phyloP scores from a whole-genome alignment of 2,888 invertebrate species.

The Phyto melanocephala region DNA sequence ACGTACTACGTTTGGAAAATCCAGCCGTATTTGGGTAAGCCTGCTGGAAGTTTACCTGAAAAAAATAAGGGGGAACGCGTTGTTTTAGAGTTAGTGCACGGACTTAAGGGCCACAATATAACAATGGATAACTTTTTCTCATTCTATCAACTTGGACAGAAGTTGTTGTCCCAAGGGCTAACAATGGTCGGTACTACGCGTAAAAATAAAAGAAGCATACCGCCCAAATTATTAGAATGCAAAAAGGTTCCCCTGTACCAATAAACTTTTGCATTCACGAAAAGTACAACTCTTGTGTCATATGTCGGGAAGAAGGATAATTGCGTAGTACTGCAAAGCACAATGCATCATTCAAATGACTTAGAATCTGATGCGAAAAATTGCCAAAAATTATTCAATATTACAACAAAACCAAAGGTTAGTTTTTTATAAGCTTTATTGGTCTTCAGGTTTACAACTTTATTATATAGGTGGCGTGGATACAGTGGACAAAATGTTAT shows the following conservation, averaged over 20 bases:
- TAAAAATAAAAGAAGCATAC: background rate
- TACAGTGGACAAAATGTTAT: background rate
- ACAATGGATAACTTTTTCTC: conserved; percentile 2
- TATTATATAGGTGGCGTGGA: background rate
- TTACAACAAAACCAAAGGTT: background rate
- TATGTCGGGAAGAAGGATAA: background rate
- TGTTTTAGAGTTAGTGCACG: too few species aligned
- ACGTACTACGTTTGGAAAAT: background rate
- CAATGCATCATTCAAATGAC: background rate
- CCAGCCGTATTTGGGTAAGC: background rate
- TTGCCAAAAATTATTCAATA: conserved; percentile 9
- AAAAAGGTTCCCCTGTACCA: background rate
- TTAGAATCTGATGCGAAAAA: background rate
- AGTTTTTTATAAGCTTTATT: background rate
- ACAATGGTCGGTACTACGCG: conserved; percentile 1
- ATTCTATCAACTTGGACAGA: background rate
- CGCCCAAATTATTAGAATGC: background rate
- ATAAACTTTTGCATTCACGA: background rate
- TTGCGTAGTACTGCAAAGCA: background rate
- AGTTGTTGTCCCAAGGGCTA: background rate
- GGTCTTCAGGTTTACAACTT: background rate
- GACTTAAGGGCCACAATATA: background rate
- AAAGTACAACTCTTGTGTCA: background rate
- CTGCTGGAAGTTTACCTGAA: background rate
- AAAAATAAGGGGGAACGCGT: background rate